A percentile compares a stretch with the other conserved stretches of the same genome.
Evolutionary conservation across 2,113 vertebrate genomes (phyloP).

Genomic region (Choloepus hoffmanni): DNA sequence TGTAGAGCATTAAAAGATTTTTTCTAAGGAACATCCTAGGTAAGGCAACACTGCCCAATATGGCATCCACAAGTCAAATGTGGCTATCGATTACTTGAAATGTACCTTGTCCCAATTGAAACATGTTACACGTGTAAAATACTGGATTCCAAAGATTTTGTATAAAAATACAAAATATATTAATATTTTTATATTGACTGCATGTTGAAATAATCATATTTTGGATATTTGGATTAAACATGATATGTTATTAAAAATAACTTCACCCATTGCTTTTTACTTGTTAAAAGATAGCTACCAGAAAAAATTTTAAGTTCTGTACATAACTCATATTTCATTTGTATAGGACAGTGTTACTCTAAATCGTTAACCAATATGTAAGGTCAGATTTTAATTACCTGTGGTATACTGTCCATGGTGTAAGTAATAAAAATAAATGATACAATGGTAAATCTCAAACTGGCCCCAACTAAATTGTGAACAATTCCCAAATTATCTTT

Average conservation of each 20-base stretch:
- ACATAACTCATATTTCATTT: not conserved
- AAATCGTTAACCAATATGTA: not conserved
- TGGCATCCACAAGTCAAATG: not conserved
- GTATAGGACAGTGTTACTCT: not conserved
- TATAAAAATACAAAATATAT: not conserved
- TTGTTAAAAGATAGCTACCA: not conserved
- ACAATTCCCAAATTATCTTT: not conserved
- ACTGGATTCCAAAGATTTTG: not conserved
- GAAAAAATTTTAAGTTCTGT: not conserved
- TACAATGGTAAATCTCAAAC: not conserved
- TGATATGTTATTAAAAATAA: not conserved
- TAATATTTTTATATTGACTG: not conserved
- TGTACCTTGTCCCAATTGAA: not conserved
- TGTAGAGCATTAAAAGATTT: not conserved
- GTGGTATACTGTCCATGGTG: not conserved
- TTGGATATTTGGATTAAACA: not conserved
- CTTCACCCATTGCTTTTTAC: not conserved
- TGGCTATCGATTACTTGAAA: not conserved
- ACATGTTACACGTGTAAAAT: not conserved
- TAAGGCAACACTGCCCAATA: not conserved
- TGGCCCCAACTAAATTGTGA: not conserved
- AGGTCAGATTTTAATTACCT: not conserved
- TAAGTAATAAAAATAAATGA: not conserved
- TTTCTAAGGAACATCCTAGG: not conserved
- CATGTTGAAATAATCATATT: conserved; percentile 11